Percentiles rank a stretch among this genome's conserved stretches.
These are phyloP conservation scores for Liodrosophila aerea DNA, from an alignment of 2,888 invertebrate species.

Conservation along the genomic window DNA sequence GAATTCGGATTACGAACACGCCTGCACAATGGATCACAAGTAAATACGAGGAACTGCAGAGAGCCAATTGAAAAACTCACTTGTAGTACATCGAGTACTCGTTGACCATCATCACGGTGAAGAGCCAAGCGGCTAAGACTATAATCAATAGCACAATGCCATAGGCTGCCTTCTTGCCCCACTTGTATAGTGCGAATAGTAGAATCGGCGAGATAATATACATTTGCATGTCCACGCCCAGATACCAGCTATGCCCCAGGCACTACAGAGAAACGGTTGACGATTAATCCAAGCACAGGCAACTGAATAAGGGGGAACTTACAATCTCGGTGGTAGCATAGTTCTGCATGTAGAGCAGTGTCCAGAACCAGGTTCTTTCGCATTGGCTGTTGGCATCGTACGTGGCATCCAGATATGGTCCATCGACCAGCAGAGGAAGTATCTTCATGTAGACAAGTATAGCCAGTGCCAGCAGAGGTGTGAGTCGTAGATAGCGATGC, in stretches of 20 bases:
- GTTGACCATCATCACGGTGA: constrained; percentile 61
- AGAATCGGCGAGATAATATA: constrained; percentile 84
- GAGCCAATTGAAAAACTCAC: constrained; percentile 28
- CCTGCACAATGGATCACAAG: neutral
- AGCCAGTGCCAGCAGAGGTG: constrained; percentile 83
- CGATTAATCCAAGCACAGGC: neutral
- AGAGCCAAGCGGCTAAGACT: constrained; percentile 44
- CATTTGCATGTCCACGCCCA: constrained; percentile 84
- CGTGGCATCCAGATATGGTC: constrained; percentile 79
- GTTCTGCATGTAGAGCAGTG: constrained; percentile 82
- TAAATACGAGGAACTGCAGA: neutral
- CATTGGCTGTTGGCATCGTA: constrained; percentile 47
- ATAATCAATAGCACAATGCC: constrained; percentile 57
- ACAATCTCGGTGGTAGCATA: constrained; percentile 76
- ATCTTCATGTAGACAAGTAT: constrained; percentile 82
- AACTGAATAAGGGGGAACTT: constrained; percentile 5
- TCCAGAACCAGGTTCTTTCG: constrained; percentile 81
- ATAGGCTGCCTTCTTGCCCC: constrained; percentile 62
- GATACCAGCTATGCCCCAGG: constrained; percentile 84
- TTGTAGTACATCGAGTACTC: constrained; percentile 36
- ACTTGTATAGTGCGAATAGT: constrained; percentile 82
- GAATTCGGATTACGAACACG: constrained; percentile 2
- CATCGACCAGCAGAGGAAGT: constrained; percentile 81
- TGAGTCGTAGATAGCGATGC: constrained; percentile 81
- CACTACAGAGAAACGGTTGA: constrained; percentile 73